These are phyloP conservation scores for Hirtodrosophila alboralis DNA, from an alignment of 2,888 invertebrate species.

Conservation along the genomic window DNA sequence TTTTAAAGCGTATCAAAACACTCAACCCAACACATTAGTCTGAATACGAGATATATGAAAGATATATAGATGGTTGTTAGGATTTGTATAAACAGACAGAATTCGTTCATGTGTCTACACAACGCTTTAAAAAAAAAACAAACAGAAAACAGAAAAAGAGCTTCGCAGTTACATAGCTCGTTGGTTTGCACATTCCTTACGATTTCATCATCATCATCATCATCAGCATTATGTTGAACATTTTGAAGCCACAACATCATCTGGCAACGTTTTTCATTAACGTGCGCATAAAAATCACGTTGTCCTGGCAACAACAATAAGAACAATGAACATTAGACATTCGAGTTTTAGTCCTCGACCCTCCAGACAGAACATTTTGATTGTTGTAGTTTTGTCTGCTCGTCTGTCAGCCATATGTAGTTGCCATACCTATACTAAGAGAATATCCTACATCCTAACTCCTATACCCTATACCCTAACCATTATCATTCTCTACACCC, in stretches of 20 bases:
- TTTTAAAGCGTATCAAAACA: constrained; percentile 45
- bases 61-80: not conserved
- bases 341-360: constrained; percentile 2
- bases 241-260: constrained; percentile 26
- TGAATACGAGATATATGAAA: no score
- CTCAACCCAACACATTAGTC: no score
- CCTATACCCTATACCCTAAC: no score
- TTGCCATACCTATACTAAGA: no score
- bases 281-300: constrained; percentile 70
- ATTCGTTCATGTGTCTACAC: constrained; percentile 32
- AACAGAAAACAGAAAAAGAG: not conserved
- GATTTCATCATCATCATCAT: constrained; percentile 10
- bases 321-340: constrained; percentile 19
- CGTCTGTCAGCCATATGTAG: no score
- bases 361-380: constrained; percentile 61
- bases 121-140: constrained; percentile 8
- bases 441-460: no score
- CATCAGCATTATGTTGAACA: constrained; percentile 14
- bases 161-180: constrained; percentile 19
- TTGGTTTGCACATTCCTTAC: constrained; percentile 32
- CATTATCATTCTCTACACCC: constrained; percentile 12
- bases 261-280: constrained; percentile 66
- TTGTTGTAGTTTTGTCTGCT: constrained; percentile 60
- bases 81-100: constrained; percentile 7
- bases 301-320: constrained; percentile 45